Evolutionary conservation across 2,888 invertebrate species (phyloP).

Genomic region (Philopedon plagiatum): DNA sequence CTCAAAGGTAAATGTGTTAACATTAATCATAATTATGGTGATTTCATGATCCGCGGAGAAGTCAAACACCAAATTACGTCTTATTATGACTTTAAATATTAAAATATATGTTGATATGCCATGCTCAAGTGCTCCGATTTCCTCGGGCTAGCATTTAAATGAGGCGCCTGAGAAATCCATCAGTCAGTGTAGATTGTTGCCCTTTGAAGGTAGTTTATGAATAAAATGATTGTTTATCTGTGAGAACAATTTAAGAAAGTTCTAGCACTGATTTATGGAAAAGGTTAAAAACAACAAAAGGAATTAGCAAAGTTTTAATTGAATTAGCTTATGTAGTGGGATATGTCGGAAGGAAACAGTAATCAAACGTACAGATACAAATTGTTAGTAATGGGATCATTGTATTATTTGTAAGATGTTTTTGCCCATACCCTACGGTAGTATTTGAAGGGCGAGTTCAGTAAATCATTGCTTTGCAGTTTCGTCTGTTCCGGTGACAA

Average conservation of each 20-base stretch:
- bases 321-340: too few relatives aligned
- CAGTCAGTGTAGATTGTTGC: slow-evolving; percentile 26
- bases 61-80: slow-evolving; percentile 62
- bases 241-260: slow-evolving; percentile 3
- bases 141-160: slow-evolving; percentile 56
- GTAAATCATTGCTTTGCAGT: too few relatives aligned
- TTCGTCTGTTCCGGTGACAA: too few relatives aligned
- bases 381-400: too few relatives aligned
- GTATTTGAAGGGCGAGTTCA: too few relatives aligned
- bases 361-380: too few relatives aligned
- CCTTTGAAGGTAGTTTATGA: slow-evolving; percentile 4
- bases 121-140: slow-evolving; percentile 54
- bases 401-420: too few relatives aligned
- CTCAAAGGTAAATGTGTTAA: slow-evolving; percentile 58
- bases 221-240: neutral
- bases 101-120: slow-evolving; percentile 64
- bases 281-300: too few relatives aligned
- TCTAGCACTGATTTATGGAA: too few relatives aligned
- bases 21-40: slow-evolving; percentile 63
- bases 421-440: too few relatives aligned
- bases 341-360: too few relatives aligned
- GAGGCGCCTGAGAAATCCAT: slow-evolving; percentile 53
- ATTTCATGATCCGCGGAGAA: slow-evolving; percentile 58
- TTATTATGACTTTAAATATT: slow-evolving; percentile 63
- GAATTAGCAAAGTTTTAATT: too few relatives aligned